Evolutionary conservation across 2,888 invertebrate genomes (phyloP), one percentile per base, ranked within the genome.

Genomic region (Rhagophthalmus giganteus): DNA sequence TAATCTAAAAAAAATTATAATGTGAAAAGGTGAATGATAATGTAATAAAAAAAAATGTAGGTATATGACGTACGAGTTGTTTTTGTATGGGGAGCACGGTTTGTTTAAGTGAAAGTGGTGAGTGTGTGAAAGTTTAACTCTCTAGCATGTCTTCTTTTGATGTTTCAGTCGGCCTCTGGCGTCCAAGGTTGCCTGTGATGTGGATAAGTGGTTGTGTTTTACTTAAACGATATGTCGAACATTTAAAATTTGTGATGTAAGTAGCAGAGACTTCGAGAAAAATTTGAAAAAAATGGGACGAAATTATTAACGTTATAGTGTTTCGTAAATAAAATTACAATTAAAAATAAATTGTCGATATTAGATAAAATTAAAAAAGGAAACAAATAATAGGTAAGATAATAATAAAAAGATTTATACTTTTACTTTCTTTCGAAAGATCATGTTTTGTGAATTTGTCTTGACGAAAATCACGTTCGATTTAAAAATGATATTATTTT

Each of bases 61-160:
- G 20, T 20, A 7, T 20, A 33, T 10, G 5, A 3, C 2, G 10
- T 5, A 11, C 3, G 10, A 42, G 33, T 31, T 16, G 44, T 35
- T 35, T 42, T 44, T 44, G 35, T 44, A 44, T 35, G 44, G 44
- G 42, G 44, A 44, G 35, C 44, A 44, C 34, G 42, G 25, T 13
- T 42, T 44, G 30, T 49, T 50, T 32, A 45, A 74, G 74, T 74
- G 74, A 74, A 74, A 74, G 74, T 74, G 74, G 70, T 70, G 68
- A 70, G 66, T 68, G 71, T 72, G 72, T 71, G 71, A 72, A 71
- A 71, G 72, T 70, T 60, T 69, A 68, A 71, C 72, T 74, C 74
- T 74, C 70, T 69, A 69, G 64, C 66, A 67, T 68, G 66, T 65
- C 60, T 64, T 63, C 60, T 65, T 64, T 59, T 59, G 65, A 63